These are phyloP conservation scores for Engystomops pustulosus DNA, from an alignment of 2,113 vertebrate genomes.

Conservation along the genomic window DNA sequence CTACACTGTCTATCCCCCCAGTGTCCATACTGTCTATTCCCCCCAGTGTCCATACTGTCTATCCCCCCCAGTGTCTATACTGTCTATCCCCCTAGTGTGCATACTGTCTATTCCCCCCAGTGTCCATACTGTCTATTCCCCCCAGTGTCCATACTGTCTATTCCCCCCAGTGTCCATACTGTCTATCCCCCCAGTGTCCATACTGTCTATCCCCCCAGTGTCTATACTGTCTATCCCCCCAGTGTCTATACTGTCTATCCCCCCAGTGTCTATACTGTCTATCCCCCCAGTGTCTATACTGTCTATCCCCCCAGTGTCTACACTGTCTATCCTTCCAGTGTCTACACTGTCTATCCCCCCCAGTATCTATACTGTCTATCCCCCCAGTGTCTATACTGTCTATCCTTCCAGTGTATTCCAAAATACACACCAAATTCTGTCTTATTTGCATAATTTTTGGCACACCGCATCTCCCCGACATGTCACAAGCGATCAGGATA, in stretches of 20 bases:
- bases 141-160: neutral
- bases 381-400: neutral
- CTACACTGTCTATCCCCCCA: neutral
- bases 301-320: neutral
- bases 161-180: neutral
- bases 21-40: neutral
- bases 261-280: neutral
- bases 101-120: neutral
- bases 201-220: neutral
- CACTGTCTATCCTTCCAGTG: neutral
- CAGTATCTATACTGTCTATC: neutral
- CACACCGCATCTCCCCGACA: too few species aligned
- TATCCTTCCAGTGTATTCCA: neutral
- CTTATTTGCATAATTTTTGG: too few species aligned
- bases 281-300: neutral
- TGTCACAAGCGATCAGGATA: neutral
- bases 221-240: neutral
- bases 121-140: neutral
- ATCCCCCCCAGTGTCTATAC: neutral
- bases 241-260: neutral
- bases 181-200: neutral
- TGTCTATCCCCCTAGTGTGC: neutral
- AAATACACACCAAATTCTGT: too few species aligned
- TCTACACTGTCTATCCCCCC: neutral
- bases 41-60: too few species aligned